These are phyloP conservation scores for Crenichthys baileyi DNA, from an alignment of 2,797 vertebrate genomes.

Conservation along the genomic window DNA sequence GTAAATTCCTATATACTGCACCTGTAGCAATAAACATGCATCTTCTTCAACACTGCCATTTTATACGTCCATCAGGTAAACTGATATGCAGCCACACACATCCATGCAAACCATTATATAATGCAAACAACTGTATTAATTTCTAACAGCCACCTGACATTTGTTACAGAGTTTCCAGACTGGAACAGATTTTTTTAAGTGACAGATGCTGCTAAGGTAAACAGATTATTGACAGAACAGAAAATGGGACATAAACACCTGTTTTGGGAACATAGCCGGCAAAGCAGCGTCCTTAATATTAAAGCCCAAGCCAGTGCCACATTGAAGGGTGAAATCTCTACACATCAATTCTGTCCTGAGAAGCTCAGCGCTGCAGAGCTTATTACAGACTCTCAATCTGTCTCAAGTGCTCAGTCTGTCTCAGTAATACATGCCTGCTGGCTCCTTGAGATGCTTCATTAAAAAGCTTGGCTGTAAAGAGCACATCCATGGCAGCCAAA, in stretches of 20 bases:
- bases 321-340: conserved; percentile 74
- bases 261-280: conserved; percentile 57
- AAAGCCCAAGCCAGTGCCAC: conserved; percentile 53
- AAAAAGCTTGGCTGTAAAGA: conserved; percentile 73
- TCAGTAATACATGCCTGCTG: conserved; percentile 63
- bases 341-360: conserved; percentile 64
- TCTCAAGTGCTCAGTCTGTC: conserved; percentile 75
- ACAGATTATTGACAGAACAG: conserved; percentile 62
- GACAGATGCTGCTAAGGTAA: conserved; percentile 69
- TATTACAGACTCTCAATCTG: conserved; percentile 78
- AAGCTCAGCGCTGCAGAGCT: conserved; percentile 68
- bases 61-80: conserved; percentile 62
- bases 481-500: conserved; percentile 75
- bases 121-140: conserved; percentile 56
- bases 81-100: conserved; percentile 48
- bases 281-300: conserved; percentile 50
- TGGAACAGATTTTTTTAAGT: conserved; percentile 59
- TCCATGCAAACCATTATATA: conserved; percentile 45
- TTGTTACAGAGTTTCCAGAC: conserved; percentile 55
- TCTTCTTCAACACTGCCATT: conserved; percentile 71
- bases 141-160: conserved; percentile 67
- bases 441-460: conserved; percentile 77
- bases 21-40: conserved; percentile 56
- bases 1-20: conserved; percentile 38
- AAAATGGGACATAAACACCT: conserved; percentile 66